These are phyloP conservation scores for Griposia aprilina DNA, from an alignment of 2,888 invertebrate species.

Conservation along the genomic window DNA sequence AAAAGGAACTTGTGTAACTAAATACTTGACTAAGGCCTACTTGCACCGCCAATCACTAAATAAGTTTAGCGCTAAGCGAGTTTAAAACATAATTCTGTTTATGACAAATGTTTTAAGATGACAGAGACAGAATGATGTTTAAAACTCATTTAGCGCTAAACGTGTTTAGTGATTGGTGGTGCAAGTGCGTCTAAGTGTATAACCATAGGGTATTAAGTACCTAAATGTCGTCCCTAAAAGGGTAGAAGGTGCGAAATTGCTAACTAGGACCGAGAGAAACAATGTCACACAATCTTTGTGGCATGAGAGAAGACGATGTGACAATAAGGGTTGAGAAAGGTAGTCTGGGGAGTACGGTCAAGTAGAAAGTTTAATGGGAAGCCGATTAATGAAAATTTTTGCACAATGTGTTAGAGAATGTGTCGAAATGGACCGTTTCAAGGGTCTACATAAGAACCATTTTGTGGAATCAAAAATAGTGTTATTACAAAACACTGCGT, in stretches of 20 bases:
- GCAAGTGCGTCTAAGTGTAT: no score
- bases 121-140: no score
- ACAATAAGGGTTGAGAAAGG: conserved; percentile 32
- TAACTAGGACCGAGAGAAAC: conserved; percentile 25
- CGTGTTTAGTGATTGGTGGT: no score
- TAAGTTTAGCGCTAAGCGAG: no score
- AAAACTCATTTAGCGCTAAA: no score
- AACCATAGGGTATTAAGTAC: not conserved
- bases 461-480: not conserved
- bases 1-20: not conserved
- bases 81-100: no score
- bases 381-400: conserved; percentile 20
- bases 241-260: conserved; percentile 26
- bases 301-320: conserved; percentile 2
- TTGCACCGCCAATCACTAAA: no score
- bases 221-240: conserved; percentile 15
- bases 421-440: not conserved
- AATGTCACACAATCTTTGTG: conserved; percentile 39
- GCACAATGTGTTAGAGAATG: not conserved
- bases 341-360: not conserved
- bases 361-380: conserved; percentile 24
- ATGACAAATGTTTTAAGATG: no score
- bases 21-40: no score
- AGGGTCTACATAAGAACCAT: not conserved
- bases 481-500: not conserved